These are phyloP conservation scores for Daktulosphaira vitifoliae DNA, from an alignment of 1,140 invertebrate genomes.

Conservation along the genomic window DNA sequence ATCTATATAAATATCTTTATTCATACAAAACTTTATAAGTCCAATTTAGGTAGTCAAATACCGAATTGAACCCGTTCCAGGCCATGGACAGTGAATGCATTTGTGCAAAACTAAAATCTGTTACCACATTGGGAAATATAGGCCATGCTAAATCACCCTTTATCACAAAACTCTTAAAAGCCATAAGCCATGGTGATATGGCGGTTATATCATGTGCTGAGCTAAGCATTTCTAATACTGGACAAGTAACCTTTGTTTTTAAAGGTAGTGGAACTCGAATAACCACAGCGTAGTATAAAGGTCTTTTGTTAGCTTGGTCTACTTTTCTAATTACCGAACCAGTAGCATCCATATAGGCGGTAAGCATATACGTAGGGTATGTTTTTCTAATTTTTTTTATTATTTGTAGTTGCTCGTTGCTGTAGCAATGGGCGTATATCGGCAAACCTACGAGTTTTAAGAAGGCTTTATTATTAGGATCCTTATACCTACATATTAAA, in stretches of 20 bases:
- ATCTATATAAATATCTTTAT: too few relatives aligned
- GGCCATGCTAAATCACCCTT: neutral
- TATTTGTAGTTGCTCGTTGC: neutral
- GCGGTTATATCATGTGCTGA: neutral
- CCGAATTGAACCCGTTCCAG: neutral
- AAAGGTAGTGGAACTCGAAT: neutral
- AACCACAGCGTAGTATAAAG: neutral
- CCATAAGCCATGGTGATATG: neutral
- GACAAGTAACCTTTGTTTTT: neutral
- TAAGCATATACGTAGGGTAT: too few relatives aligned
- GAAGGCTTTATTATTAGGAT: neutral
- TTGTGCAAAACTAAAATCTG: neutral
- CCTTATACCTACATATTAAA: neutral
- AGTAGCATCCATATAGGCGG: neutral
- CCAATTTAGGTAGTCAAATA: conserved; percentile 1
- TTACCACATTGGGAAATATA: neutral
- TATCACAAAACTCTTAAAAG: neutral
- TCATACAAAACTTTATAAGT: neutral
- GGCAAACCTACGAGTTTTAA: neutral
- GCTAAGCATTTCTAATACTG: neutral
- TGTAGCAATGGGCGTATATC: neutral
- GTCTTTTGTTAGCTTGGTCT: neutral
- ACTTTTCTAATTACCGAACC: neutral
- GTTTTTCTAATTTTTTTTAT: neutral
- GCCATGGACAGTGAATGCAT: neutral